Conservation (phyloP, 2,797 vertebrate genomes). For the Syndactyla subalaris region DNA sequence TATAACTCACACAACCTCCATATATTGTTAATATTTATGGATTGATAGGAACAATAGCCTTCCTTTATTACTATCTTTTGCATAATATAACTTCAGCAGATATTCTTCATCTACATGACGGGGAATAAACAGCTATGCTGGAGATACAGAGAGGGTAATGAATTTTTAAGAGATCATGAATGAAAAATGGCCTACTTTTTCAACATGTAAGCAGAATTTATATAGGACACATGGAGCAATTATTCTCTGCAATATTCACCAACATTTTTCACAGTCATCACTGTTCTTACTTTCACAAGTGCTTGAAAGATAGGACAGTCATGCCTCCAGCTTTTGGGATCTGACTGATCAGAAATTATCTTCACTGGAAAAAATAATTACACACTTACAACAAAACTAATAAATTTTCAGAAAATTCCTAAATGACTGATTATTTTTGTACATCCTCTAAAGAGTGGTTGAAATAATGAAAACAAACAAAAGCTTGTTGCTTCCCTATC, state of each 20-base stretch:
- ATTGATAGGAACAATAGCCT: not conserved
- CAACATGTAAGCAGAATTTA: not conserved
- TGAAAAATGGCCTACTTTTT: not conserved
- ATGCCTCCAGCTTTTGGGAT: not conserved
- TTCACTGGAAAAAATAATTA: not conserved
- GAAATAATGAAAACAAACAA: not conserved
- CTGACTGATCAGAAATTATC: not conserved
- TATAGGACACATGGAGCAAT: not conserved
- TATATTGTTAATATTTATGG: not conserved
- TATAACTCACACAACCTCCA: not conserved
- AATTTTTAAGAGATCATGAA: not conserved
- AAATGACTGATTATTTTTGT: not conserved
- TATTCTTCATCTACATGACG: not conserved
- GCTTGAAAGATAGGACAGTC: not conserved
- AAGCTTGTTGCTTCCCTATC: not conserved
- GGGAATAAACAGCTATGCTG: not conserved
- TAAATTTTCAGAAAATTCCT: not conserved
- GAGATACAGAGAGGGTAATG: not conserved
- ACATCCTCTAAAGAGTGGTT: not conserved
- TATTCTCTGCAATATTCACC: not conserved
- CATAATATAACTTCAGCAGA: not conserved
- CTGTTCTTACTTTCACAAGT: not conserved
- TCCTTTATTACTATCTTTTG: not conserved
- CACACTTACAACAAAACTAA: not conserved
- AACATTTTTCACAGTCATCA: not conserved